Evolutionary conservation across 2,797 vertebrate genomes (phyloP).

Genomic region (Falco rusticolus): DNA sequence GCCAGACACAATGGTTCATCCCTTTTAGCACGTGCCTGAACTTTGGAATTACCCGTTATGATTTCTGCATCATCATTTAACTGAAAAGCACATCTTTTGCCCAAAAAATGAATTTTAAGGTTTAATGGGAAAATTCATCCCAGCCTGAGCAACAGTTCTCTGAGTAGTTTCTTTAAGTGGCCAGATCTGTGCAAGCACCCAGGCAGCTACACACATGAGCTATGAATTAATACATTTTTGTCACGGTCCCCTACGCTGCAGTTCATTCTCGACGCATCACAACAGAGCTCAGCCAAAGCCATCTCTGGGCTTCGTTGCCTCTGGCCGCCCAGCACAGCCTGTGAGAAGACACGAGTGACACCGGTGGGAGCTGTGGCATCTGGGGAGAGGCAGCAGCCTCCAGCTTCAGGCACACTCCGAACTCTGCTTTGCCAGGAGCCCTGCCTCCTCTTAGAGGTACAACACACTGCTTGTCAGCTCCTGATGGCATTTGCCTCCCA

Average conservation of each 20-base stretch:
- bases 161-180: background rate
- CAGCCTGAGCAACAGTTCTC: background rate
- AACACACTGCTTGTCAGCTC: rapidly evolving
- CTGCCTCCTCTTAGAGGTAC: background rate
- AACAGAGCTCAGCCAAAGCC: background rate
- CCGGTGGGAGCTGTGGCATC: background rate
- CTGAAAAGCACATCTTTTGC: background rate
- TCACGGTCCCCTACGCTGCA: background rate
- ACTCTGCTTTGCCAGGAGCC: background rate
- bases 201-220: rapidly evolving
- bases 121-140: background rate
- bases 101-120: background rate
- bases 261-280: background rate
- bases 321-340: background rate
- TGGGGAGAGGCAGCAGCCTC: background rate
- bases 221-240: background rate
- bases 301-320: background rate
- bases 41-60: background rate
- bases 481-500: background rate
- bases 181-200: background rate
- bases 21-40: background rate
- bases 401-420: rapidly evolving
- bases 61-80: background rate
- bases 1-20: background rate
- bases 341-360: background rate